Conservation (phyloP, 2,888 invertebrate genomes). For the Ormia ochracea region DNA sequence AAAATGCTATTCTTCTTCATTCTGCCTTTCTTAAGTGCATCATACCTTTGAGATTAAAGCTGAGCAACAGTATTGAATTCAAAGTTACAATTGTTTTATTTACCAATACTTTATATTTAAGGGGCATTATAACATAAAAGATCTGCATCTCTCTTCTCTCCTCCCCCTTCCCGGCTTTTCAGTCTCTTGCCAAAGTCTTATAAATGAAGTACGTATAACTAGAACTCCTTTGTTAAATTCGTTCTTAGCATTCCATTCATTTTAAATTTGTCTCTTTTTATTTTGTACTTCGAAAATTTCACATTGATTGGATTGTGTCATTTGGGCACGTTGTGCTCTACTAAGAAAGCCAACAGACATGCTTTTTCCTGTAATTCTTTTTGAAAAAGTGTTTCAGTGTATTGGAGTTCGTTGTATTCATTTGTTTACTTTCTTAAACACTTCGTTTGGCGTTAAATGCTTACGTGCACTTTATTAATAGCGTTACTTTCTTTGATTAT, state of each 20-base stretch:
- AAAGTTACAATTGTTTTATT: constrained; percentile 76
- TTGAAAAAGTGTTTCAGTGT: constrained; percentile 2
- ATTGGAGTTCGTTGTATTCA: neutral
- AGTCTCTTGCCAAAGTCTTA: constrained; percentile 31
- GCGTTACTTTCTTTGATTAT: constrained; percentile 73
- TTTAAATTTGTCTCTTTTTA: constrained; percentile 14
- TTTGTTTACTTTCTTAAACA: constrained; percentile 23
- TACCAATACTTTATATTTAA: constrained; percentile 71
- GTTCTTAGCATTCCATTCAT: constrained; percentile 16
- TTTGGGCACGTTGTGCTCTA: neutral
- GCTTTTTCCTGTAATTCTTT: constrained; percentile 2
- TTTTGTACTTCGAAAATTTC: constrained; percentile 30
- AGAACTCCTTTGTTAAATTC: neutral
- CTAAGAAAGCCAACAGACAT: neutral
- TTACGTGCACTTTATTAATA: constrained; percentile 70
- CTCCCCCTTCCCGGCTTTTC: neutral
- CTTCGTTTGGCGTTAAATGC: neutral
- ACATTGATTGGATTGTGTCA: constrained; percentile 55
- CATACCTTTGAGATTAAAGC: constrained; percentile 34
- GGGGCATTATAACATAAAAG: constrained; percentile 18
- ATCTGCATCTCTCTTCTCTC: neutral
- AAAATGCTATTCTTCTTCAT: neutral
- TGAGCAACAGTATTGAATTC: constrained; percentile 70
- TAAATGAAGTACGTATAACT: constrained; percentile 29
- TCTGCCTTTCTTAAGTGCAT: neutral